Conservation (phyloP, 1,140 invertebrate genomes). For the Globodera ellingtonae region DNA sequence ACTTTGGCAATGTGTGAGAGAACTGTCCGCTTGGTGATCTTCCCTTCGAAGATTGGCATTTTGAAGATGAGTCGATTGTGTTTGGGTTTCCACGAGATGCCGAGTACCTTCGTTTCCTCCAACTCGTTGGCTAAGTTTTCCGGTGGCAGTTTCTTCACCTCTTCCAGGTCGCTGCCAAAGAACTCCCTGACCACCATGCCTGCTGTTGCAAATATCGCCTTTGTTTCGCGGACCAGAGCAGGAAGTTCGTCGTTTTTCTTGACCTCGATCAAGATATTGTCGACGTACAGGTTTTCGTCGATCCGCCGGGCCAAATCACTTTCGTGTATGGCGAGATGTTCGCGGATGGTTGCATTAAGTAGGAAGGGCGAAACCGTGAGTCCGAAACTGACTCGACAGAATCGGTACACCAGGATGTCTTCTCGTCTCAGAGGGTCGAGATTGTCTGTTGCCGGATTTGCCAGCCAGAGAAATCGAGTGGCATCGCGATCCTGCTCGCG, state of each 20-base stretch:
- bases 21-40: background rate
- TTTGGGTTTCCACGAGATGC: background rate
- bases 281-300: conserved; percentile 9
- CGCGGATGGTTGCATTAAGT: background rate
- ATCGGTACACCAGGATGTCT: conserved; percentile 38
- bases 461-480: conserved; percentile 18
- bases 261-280: conserved; percentile 8
- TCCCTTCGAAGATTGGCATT: background rate
- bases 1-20: background rate
- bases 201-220: background rate
- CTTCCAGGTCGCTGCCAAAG: background rate
- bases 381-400: conserved; percentile 20
- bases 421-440: background rate
- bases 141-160: background rate
- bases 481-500: conserved; percentile 8
- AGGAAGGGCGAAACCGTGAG: conserved; percentile 8
- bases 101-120: background rate
- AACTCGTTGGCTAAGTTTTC: background rate
- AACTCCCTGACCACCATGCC: background rate
- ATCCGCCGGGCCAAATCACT: background rate
- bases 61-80: background rate
- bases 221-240: background rate
- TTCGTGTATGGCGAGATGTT: background rate
- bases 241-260: background rate
- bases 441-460: background rate